Percentiles rank a stretch among this genome's conserved stretches.
phyloP scores from a whole-genome alignment of 2,888 invertebrate genomes.

The Anthophora plumipes region DNA sequence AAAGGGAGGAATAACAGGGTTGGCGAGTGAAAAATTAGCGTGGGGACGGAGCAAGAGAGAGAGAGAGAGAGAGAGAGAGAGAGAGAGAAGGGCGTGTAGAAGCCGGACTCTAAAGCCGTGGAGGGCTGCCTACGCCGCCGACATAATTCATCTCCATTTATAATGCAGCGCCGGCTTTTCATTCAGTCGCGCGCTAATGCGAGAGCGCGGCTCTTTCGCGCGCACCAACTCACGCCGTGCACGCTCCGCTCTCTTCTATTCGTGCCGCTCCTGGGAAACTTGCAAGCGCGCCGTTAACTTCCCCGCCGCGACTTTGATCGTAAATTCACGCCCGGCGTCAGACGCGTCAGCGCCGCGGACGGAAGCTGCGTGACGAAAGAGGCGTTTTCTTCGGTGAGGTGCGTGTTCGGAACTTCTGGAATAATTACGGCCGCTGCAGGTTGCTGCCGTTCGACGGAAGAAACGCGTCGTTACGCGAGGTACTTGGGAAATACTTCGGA shows the following conservation, averaged over 20 bases:
- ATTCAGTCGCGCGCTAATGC: constrained; percentile 69
- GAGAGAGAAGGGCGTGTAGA: no score
- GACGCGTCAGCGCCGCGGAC: neutral
- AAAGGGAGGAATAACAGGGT: no score
- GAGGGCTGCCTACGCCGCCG: constrained; percentile 46
- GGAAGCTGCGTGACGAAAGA: neutral
- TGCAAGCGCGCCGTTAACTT: constrained; percentile 9
- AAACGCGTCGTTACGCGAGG: no score
- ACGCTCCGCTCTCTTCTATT: neutral
- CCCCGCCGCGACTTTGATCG: constrained; percentile 17
- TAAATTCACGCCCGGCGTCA: constrained; percentile 20
- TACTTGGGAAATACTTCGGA: no score
- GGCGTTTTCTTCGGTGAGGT: no score
- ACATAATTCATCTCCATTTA: constrained; percentile 80
- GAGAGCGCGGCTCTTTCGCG: constrained; percentile 26
- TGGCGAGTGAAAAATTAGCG: neutral
- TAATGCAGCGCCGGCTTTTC: constrained; percentile 77
- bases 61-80: no score
- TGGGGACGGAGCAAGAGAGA: neutral
- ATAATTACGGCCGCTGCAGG: neutral
- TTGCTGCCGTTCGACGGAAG: no score
- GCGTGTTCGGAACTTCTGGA: no score
- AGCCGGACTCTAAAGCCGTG: constrained; percentile 53
- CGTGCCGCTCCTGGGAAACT: constrained; percentile 3
- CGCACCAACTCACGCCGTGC: neutral